Evolutionary conservation across 1,140 invertebrate genomes (phyloP).

Genomic region (Anoplolepis gracilipes): DNA sequence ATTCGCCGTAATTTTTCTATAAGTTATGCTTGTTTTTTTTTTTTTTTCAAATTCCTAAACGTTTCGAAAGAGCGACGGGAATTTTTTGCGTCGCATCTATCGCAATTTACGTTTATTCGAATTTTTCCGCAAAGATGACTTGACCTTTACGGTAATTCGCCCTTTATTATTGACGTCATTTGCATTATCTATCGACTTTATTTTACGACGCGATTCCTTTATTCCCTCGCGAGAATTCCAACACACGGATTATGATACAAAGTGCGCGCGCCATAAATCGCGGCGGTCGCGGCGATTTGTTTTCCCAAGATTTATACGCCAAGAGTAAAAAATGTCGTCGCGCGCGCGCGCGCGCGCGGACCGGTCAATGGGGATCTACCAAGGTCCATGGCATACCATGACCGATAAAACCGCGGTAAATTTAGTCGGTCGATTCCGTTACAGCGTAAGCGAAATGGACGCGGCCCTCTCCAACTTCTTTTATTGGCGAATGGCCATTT

Average conservation of each 20-base stretch:
- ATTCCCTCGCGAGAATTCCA: conserved; percentile 47
- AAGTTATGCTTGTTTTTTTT: too few species aligned
- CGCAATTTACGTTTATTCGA: not conserved
- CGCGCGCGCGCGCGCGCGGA: not conserved
- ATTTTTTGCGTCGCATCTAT: not conserved
- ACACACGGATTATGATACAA: conserved; percentile 44
- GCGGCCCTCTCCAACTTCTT: conserved; percentile 55
- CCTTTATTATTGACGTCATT: too few species aligned
- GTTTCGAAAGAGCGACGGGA: not conserved
- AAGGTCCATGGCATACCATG: conserved; percentile 41
- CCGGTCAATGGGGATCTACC: conserved; percentile 4
- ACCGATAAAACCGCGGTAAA: conserved; percentile 68
- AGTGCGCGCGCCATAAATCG: conserved; percentile 47
- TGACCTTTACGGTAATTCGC: not conserved
- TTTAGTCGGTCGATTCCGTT: conserved; percentile 74
- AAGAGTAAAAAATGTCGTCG: conserved; percentile 50
- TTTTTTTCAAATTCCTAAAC: not conserved
- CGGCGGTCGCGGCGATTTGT: conserved; percentile 35
- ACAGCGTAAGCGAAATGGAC: conserved; percentile 70
- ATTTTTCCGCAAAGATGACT: not conserved
- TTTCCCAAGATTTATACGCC: conserved; percentile 41
- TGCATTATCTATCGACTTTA: not conserved
- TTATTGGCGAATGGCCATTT: conserved; percentile 68
- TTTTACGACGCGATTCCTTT: conserved; percentile 11
- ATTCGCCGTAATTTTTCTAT: conserved; percentile 1